Conservation (phyloP, 2,797 vertebrate genomes). For the Thripadectes ignobilis region DNA sequence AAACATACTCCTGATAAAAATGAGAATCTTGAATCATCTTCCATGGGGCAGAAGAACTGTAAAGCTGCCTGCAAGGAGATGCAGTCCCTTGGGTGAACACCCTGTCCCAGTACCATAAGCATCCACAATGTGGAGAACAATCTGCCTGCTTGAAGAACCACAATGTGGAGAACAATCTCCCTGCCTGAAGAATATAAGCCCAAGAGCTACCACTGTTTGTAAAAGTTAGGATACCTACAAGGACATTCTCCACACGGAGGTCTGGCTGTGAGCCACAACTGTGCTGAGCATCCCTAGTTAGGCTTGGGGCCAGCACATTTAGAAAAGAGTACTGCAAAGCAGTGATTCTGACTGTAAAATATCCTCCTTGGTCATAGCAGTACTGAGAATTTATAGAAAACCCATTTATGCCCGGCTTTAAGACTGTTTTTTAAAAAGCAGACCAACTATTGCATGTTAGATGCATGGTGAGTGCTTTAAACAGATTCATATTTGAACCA, state of each 20-base stretch:
- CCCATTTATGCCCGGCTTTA: background rate
- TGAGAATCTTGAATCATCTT: background rate
- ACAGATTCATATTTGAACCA: background rate
- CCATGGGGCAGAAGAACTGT: background rate
- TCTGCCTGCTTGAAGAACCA: background rate
- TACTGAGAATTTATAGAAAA: background rate
- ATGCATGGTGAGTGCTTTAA: background rate
- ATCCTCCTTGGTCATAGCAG: background rate
- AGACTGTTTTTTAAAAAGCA: background rate
- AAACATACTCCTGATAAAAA: background rate
- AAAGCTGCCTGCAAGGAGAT: background rate
- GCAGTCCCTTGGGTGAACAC: background rate
- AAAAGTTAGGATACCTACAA: background rate
- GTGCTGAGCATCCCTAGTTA: background rate
- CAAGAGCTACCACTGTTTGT: background rate
- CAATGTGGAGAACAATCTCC: background rate
- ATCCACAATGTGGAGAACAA: background rate
- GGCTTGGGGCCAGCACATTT: background rate
- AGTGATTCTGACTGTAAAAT: background rate
- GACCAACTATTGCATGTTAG: background rate
- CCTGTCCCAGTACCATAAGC: background rate
- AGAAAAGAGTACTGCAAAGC: background rate
- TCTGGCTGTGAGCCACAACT: background rate
- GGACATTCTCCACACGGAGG: background rate
- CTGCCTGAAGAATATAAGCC: background rate